A percentile compares a stretch with the other conserved stretches of the same genome.
Conservation (phyloP, 2,888 invertebrate genomes). For the Deilephila porcellus region DNA sequence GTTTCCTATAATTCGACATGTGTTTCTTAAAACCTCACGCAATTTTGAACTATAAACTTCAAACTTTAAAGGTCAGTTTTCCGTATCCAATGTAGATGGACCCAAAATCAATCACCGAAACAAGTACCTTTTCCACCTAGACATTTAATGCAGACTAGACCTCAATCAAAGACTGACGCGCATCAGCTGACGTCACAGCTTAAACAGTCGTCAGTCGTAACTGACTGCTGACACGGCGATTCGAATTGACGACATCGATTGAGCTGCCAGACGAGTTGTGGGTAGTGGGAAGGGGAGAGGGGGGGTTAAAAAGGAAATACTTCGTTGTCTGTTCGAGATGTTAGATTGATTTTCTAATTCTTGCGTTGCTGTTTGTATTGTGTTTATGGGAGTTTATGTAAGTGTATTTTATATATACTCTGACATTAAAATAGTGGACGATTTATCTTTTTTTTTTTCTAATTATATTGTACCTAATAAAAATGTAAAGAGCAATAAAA, state of each 20-base stretch:
- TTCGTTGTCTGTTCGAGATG: background rate
- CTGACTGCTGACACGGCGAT: conserved; percentile 8
- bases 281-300: background rate
- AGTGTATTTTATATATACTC: no score
- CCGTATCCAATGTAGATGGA: background rate
- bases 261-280: background rate
- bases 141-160: conserved; percentile 5
- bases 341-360: background rate
- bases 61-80: background rate
- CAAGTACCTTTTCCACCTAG: conserved; percentile 8
- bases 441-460: no score
- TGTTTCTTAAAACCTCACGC: background rate
- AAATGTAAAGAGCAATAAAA: no score
- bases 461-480: no score
- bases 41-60: background rate
- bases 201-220: background rate
- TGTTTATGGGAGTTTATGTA: no score
- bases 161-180: background rate
- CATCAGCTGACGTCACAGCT: conserved; percentile 6
- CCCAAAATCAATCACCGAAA: background rate
- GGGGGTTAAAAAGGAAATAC: background rate
- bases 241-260: background rate
- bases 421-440: no score
- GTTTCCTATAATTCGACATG: background rate
- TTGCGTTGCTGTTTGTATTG: no score